Evolutionary conservation across 2,888 invertebrate genomes (phyloP), one percentile per base, ranked within the genome.

Genomic region (Drosophila setosimentum): DNA sequence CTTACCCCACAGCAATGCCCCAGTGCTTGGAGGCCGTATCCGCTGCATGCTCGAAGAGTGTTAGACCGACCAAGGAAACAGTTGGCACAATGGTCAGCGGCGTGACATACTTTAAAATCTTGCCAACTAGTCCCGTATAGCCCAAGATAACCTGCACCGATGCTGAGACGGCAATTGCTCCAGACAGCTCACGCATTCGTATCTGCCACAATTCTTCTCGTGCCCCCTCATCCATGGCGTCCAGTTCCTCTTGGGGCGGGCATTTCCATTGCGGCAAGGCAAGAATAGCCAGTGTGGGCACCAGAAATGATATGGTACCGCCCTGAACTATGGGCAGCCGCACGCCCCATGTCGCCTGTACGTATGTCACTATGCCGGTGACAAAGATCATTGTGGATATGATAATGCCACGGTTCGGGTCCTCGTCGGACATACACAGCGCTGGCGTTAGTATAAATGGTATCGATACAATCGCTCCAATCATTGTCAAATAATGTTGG

Each of bases 401-500:
- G 65, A 97, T 96, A 87, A 96, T 95, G 73, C 96, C 96, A 51
- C 96, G 94, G 71, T 95, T 95, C 0, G 96, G 96, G 92, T 96
- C 96, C 48, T 95, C 95, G 79, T 96, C 95, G 55, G 94, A 94
- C 95, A 97, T 96, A 91, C 97, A 97, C 18, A 97, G 94, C 1
- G 96, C 96, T 0, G 96, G 96, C n/a, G 96, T 96, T 69, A 97
- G 92, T 73, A 97, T 96, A 90, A 97, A 96, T 0, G 97, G 97
- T 78, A 97, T 96, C 2, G 97, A 95, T 8, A 97, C 96, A 40
- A 97, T 97, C 0, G 96, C 96, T 0, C 97, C 97, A 72, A 97
- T 96, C 96, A 97, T 97, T 0, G 97, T 97, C 79, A 97, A 93
- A 92, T 97, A 97, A 91, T 97, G 97, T 95, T 97, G 97, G 64